Evolutionary conservation across 53 echinoderm and acorn worm genomes (phyloP).

Genomic region (Crossaster papposus): DNA sequence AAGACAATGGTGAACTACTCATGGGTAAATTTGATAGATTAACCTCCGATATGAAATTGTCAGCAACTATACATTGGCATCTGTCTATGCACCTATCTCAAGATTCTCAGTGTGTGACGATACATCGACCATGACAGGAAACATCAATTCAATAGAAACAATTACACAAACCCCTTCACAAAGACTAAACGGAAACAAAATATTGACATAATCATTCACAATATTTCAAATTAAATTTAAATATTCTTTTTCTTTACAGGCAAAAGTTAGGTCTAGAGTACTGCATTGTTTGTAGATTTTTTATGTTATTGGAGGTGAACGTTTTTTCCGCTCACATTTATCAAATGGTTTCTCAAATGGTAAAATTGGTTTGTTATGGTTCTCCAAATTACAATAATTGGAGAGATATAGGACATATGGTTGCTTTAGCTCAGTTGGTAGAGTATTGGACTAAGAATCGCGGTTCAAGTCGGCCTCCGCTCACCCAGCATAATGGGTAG

Average conservation of each 20-base stretch:
- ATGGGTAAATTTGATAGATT: background rate
- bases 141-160: constrained; percentile 16
- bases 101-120: background rate
- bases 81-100: background rate
- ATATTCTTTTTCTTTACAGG: background rate
- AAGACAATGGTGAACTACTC: background rate
- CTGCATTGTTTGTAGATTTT: background rate
- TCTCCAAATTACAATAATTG: background rate
- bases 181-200: background rate
- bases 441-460: no score
- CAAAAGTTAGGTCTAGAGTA: background rate
- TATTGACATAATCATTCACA: background rate
- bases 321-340: background rate
- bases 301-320: background rate
- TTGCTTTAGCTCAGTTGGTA: no score
- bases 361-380: background rate
- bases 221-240: background rate
- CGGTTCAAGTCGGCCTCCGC: no score
- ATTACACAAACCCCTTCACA: background rate
- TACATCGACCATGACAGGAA: constrained; percentile 41
- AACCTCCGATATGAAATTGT: background rate
- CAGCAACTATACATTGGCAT: background rate
- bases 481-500: no score
- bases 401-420: background rate
- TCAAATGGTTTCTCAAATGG: background rate